These are phyloP conservation scores for Leptopilina clavipes DNA, from an alignment of 1,140 invertebrate species.

Conservation along the genomic window DNA sequence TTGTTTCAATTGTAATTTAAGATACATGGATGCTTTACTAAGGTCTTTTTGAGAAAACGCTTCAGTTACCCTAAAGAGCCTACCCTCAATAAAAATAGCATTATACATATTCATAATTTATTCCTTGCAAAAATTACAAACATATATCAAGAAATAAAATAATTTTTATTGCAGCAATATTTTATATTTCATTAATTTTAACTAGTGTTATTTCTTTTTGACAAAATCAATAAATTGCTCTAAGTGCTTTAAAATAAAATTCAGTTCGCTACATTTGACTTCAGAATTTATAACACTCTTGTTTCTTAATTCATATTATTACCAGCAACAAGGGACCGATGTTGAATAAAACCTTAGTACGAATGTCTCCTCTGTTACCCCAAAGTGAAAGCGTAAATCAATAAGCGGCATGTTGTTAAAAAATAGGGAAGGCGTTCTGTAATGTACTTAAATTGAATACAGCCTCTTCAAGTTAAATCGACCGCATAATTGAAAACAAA, in stretches of 20 bases:
- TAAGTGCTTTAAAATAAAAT: slow-evolving; percentile 64
- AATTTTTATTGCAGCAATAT: too few relatives aligned
- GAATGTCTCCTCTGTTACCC: slow-evolving; percentile 50
- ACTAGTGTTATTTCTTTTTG: background rate
- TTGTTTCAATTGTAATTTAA: too few relatives aligned
- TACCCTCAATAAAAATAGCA: too few relatives aligned
- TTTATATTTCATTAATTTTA: too few relatives aligned
- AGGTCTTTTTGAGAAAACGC: too few relatives aligned
- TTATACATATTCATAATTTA: too few relatives aligned
- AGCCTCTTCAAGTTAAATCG: background rate
- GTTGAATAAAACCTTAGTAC: slow-evolving; percentile 42
- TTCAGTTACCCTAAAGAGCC: too few relatives aligned
- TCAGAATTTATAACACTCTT: slow-evolving; percentile 64
- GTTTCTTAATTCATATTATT: slow-evolving; percentile 33
- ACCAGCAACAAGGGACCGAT: slow-evolving; percentile 56
- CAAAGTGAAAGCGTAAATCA: slow-evolving; percentile 47
- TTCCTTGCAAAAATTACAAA: too few relatives aligned
- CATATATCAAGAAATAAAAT: too few relatives aligned
- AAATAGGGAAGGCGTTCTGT: background rate
- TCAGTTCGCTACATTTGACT: slow-evolving; percentile 67
- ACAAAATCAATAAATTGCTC: slow-evolving; percentile 57
- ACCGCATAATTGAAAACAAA: background rate
- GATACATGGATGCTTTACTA: too few relatives aligned
- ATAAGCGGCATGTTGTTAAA: slow-evolving; percentile 42
- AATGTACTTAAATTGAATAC: background rate